Base-by-base conservation (phyloP, 2,113 vertebrate species). In the Gobiocypris rarus region DNA sequence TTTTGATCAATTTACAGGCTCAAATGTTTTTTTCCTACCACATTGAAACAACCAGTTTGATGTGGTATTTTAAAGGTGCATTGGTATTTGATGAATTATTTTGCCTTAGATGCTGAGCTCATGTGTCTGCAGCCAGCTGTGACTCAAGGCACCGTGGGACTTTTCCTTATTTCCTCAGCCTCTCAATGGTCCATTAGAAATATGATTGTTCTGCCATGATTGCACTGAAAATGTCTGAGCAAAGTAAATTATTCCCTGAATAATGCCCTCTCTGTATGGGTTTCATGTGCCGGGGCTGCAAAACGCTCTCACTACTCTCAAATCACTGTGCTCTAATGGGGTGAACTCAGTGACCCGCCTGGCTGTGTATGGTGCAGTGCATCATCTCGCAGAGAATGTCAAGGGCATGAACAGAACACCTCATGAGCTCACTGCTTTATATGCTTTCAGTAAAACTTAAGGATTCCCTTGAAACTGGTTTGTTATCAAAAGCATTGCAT, bases 251-350 rank as follows among this genome's bases (percentile, higher is more conserved):
- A 80, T 50, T 61, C 48, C 67, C 54, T 48, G 81, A 83, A 88
- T 86, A 75, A 87, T 84, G 71, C 65, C 31, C 61, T 80, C 67
- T 69, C 78, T 84, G 85, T 85, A 84, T 74, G 80, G 71, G 28
- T 58, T 84, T 83, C 75, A 83, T 87, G 67, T 80, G 56, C 82
- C 15, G 8, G 61, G 63, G 31, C 67, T 59, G 41, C 24, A 79
- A 74, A 75, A 48, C 24, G 6, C 73, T 71, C 71, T 73, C 19
- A 65, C 80, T 58, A 81, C 48, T 52, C 11, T 70, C 67, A 69
- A 71, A 82, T 83, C 82, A 75, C 82, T 65, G 81, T 69, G 28
- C 71, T 84, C 75, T 89, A 86, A 88, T 83, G 83, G 70, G 52
- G 77, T 58, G 71, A 76, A 87, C 82, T 81, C 77, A 41, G 41